Percentiles rank a stretch among this genome's conserved stretches.
phyloP scores from a whole-genome alignment of 2,113 vertebrate genomes.

The Climacteris rufus region DNA sequence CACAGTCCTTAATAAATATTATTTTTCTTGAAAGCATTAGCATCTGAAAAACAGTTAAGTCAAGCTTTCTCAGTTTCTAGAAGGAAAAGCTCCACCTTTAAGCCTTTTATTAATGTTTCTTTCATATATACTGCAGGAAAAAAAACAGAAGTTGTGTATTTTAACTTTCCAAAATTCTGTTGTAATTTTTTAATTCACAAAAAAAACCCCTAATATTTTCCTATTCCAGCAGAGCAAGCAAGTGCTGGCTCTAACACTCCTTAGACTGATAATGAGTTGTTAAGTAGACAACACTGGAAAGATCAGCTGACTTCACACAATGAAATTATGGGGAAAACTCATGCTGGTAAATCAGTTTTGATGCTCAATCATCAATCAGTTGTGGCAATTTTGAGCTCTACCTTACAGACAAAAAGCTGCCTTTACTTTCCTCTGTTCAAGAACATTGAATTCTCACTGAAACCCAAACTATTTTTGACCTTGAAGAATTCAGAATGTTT shows the following conservation, averaged over 20 bases:
- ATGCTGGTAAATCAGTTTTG: neutral
- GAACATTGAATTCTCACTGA: neutral
- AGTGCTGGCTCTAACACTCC: slow-evolving; percentile 9
- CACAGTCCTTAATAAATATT: neutral
- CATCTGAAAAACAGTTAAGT: slow-evolving; percentile 26
- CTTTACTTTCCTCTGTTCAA: neutral
- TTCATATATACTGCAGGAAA: neutral
- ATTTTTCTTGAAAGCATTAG: slow-evolving; percentile 43
- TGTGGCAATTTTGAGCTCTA: neutral
- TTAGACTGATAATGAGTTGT: neutral
- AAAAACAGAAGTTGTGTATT: neutral
- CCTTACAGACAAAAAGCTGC: slow-evolving; percentile 12
- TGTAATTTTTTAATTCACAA: neutral
- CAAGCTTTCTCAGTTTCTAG: neutral
- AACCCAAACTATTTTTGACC: neutral
- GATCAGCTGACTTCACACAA: slow-evolving; percentile 12
- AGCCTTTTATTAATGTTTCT: neutral
- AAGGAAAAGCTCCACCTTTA: slow-evolving; percentile 20
- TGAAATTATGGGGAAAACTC: slow-evolving; percentile 25
- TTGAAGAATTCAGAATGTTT: neutral
- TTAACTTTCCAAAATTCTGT: slow-evolving; percentile 6
- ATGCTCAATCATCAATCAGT: neutral
- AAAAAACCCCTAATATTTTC: neutral
- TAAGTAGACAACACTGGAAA: slow-evolving; percentile 12
- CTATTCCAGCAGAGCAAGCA: neutral